phyloP scores from a whole-genome alignment of 2,113 vertebrate genomes.

The Pleuronectes platessa region DNA sequence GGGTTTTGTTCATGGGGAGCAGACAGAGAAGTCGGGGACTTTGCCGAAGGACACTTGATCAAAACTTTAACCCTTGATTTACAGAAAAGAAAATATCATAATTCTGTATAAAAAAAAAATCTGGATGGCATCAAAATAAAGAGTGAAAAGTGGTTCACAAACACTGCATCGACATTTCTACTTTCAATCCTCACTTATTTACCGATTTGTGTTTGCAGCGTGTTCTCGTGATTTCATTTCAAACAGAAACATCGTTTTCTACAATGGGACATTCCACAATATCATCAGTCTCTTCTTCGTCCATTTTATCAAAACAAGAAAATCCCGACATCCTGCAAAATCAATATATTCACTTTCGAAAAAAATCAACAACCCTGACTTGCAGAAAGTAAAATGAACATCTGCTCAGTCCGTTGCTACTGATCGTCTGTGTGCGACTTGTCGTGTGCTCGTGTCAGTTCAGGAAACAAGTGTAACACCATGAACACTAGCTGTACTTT shows the following conservation, averaged over 20 bases:
- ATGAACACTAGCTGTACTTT: slow-evolving; percentile 33
- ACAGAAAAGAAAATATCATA: not conserved
- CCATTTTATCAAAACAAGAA: not conserved
- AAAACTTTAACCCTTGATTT: slow-evolving; percentile 40
- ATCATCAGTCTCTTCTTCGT: not conserved
- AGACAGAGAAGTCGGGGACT: slow-evolving; percentile 17
- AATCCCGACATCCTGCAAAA: not conserved
- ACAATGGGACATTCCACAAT: not conserved
- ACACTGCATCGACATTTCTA: slow-evolving; percentile 8
- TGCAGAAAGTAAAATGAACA: not conserved
- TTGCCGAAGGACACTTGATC: slow-evolving; percentile 63
- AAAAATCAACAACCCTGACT: not conserved
- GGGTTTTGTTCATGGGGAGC: slow-evolving; percentile 9
- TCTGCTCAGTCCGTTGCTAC: not conserved
- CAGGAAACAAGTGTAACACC: slow-evolving; percentile 29
- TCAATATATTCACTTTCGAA: slow-evolving; percentile 25
- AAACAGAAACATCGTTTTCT: not conserved
- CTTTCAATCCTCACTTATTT: not conserved
- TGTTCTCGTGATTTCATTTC: not conserved
- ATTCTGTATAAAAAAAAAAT: slow-evolving; percentile 1
- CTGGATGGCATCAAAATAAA: slow-evolving; percentile 20
- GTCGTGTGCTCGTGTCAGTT: slow-evolving; percentile 37
- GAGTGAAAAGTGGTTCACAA: slow-evolving; percentile 44
- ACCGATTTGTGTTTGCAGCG: not conserved
- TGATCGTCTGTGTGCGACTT: not conserved